A percentile compares a stretch with the other conserved stretches of the same genome.
phyloP scores from a whole-genome alignment of 2,888 invertebrate species.

The Byasa hedistus region DNA sequence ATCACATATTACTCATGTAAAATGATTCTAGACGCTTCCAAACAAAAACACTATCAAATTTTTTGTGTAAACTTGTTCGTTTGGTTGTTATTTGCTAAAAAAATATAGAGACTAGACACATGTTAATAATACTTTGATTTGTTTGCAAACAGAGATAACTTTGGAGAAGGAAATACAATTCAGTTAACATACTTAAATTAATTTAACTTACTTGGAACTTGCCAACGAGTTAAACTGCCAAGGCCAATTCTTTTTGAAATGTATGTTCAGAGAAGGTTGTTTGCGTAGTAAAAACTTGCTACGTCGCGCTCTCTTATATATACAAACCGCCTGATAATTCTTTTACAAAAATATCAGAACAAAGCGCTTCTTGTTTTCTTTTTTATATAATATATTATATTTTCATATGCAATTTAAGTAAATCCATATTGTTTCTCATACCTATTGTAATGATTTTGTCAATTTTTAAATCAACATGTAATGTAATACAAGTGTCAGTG shows the following conservation, averaged over 20 bases:
- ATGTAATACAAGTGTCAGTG: no score
- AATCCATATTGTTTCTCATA: no score
- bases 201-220: constrained; percentile 18
- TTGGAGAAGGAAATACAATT: not conserved
- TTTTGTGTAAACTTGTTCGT: not conserved
- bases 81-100: not conserved
- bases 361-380: no score
- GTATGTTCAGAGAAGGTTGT: constrained; percentile 17
- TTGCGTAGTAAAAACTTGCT: constrained; percentile 14
- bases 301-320: constrained; percentile 13
- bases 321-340: constrained; percentile 1
- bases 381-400: no score
- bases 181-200: not conserved
- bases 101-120: not conserved
- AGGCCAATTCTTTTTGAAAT: constrained; percentile 10
- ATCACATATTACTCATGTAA: not conserved
- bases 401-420: no score
- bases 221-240: constrained; percentile 3
- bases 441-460: no score
- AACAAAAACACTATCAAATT: not conserved
- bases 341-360: no score
- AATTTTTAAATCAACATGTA: no score
- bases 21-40: no score
- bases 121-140: not conserved
- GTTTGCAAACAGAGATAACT: not conserved